Base-by-base conservation (phyloP, 2,113 vertebrate genomes). In the Gymnarchus niloticus region DNA sequence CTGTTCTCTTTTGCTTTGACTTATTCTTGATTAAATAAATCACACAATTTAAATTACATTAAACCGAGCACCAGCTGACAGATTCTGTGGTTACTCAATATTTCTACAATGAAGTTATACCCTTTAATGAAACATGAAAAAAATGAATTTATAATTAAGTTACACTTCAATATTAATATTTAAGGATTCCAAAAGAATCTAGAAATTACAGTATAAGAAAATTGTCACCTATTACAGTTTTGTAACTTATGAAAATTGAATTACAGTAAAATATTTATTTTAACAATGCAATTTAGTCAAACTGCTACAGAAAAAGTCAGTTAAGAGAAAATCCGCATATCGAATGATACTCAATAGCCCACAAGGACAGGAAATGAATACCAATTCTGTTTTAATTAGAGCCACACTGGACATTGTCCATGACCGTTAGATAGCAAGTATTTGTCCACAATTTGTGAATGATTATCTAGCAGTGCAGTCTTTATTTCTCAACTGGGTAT, bases 11-110 rank as follows among this genome's bases (percentile, higher is more conserved):
- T 41, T 33, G 65, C 33, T 19, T 73, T 41, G 33, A 73, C 65
- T 28, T 73, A 73, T 73, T 73, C 65, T 73, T 73, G 33, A 73
- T 73, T 73, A 73, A 73, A 73, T 73, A 17, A 73, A 73, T 73
- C 33, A 33, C 65, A 73, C 65, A 73, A 41, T 73, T 73, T 37
- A 73, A 73, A 73, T 41, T 3, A 73, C 65, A 73, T 73, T 33
- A 73, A 33, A 73, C 2, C 33, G 14, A 73, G 33, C 1, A 33
- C 33, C 19, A 33, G 65, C 65, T 41, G 65, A 37, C 65, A 41
- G 65, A n/a, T 5, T 73, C 65, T 73, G 65, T 37, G 65, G 65
- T 37, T 73, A 37, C 10, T 41, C 65, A n/a, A n/a, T n/a, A n/a
- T 73, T 2, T 41, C 41, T 73, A 41, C 33, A 73, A 10, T 65